These are phyloP conservation scores for Ichneumon xanthorius DNA, from an alignment of 2,888 invertebrate genomes.

Conservation along the genomic window DNA sequence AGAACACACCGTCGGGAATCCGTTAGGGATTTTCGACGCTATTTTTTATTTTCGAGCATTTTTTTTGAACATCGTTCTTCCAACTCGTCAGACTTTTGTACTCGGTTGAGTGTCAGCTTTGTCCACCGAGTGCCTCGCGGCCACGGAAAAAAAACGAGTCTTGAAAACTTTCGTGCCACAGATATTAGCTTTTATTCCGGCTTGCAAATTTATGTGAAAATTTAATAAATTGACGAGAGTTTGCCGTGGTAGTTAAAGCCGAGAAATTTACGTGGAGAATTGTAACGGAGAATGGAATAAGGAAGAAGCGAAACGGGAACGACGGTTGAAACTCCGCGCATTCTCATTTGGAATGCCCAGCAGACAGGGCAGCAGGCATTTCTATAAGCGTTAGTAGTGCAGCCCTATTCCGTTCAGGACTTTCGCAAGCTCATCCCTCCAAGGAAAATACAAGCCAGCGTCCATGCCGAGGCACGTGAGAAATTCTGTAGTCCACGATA, in stretches of 20 bases:
- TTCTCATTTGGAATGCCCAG: slow-evolving; percentile 39
- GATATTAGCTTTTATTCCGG: slow-evolving; percentile 39
- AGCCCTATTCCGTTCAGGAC: slow-evolving; percentile 44
- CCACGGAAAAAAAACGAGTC: not conserved
- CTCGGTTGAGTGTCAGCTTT: not conserved
- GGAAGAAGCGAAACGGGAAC: not conserved
- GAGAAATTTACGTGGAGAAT: slow-evolving; percentile 35
- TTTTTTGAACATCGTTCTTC: not conserved
- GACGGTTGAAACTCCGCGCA: slow-evolving; percentile 23
- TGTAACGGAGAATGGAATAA: slow-evolving; percentile 24
- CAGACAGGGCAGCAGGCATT: slow-evolving; percentile 26
- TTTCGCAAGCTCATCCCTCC: slow-evolving; percentile 41
- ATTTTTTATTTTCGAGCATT: not conserved
- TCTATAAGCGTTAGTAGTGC: slow-evolving; percentile 6
- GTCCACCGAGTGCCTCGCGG: not conserved
- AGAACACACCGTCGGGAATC: no score
- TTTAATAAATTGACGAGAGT: slow-evolving; percentile 53
- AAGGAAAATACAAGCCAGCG: slow-evolving; percentile 41
- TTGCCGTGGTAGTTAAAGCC: slow-evolving; percentile 32
- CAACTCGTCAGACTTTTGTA: not conserved
- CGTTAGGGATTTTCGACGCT: not conserved
- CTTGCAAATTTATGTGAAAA: slow-evolving; percentile 45
- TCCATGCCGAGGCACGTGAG: slow-evolving; percentile 38
- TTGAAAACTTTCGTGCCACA: not conserved
- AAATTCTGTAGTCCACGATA: slow-evolving; percentile 40